Base-by-base conservation (phyloP, 2,113 vertebrate genomes). In the Melospiza melodia region DNA sequence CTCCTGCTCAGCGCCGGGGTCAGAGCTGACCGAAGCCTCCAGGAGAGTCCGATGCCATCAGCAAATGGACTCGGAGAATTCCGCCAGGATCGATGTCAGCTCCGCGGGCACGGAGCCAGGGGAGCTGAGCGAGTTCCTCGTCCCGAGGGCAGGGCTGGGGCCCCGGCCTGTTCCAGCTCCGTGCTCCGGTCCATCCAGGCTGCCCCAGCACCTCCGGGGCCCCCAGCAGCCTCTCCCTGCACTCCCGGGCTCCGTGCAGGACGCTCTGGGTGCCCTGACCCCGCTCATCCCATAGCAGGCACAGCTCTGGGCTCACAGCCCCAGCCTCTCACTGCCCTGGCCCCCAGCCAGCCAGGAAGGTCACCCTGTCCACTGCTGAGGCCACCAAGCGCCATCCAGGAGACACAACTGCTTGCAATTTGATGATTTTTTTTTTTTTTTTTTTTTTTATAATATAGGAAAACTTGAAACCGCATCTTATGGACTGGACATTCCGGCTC, bases 1-100 rank as follows among this genome's bases (percentile, higher is more conserved):
- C 54, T 92, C 16, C 66, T 75, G 82, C 74, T 57, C 18, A 0
- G 74, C 8, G 12, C 31, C 0, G 2, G 74, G 73, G 44, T 82
- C 81, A 35, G 17, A 69, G 83, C 82, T 2, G 74, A 44, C 18
- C 81, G 52, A 22, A 75, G 9, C 41, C 69, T 90, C 82, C 80
- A 55, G 87, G 66, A 81, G 51, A 61, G 87, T 33, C 87, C 19
- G 3, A 77, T 89, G 25, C 94, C 22, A 3, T 88, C 97, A 97
- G 91, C 96, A 96, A 95, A 95, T 59, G 85, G 84, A 94, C 51
- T 72, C 57, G n/a, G 95, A 62, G 44, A 78, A 48, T 9, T 37
- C 82, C 35, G 84, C 90, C 7, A 55, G 93, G 96, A 97, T 97
- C 95, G 5, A 96, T 97, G 55, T 12, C 1, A 15, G 79, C 96